Conservation (phyloP, 2,888 invertebrate genomes). For the Eudiplozoon nipponicum region DNA sequence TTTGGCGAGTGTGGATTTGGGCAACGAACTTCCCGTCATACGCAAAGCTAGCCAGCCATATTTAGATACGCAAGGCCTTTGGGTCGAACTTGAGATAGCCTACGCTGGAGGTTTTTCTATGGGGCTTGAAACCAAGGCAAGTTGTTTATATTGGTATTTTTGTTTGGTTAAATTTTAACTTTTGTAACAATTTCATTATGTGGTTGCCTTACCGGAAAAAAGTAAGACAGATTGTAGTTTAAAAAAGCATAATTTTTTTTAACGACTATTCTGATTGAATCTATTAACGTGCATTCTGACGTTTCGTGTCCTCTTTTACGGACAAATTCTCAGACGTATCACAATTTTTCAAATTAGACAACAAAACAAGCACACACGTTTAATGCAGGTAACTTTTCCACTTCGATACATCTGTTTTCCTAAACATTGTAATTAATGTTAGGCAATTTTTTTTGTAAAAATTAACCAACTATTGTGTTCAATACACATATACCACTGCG, state of each 20-base stretch:
- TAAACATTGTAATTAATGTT: too few species aligned
- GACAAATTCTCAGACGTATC: too few species aligned
- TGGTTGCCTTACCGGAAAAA: too few species aligned
- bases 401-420: too few species aligned
- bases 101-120: constrained; percentile 43
- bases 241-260: neutral
- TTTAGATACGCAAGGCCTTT: constrained; percentile 48
- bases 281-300: too few species aligned
- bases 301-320: too few species aligned
- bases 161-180: neutral
- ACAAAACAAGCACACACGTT: too few species aligned
- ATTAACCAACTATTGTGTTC: too few species aligned
- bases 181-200: neutral
- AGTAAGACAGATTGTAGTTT: neutral
- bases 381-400: too few species aligned
- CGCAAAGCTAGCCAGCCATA: constrained; percentile 31
- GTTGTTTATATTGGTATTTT: constrained; percentile 23
- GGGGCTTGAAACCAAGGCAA: constrained; percentile 55
- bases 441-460: too few species aligned
- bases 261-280: neutral
- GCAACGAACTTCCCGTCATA: constrained; percentile 27
- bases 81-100: constrained; percentile 49
- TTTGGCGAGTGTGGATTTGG: constrained; percentile 42
- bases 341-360: too few species aligned
- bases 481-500: too few species aligned